Base-by-base conservation (phyloP, 2,113 vertebrate species). In the Microtus oregoni region DNA sequence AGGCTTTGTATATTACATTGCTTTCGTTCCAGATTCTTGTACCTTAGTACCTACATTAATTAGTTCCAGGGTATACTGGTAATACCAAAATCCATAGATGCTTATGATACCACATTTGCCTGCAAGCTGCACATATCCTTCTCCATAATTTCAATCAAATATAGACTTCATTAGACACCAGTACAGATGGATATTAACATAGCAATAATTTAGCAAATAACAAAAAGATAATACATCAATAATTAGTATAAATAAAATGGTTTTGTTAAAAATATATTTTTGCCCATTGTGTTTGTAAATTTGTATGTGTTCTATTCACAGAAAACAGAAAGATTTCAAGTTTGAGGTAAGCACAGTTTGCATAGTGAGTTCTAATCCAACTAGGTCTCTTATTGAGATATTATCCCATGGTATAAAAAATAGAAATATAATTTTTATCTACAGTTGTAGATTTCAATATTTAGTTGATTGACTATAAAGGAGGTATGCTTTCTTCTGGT, bases 21-120 rank as follows among this genome's bases (percentile, higher is more conserved):
- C 20, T 0, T 90, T 94, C 5, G 22, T 63, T 63, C 14, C 28
- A 15, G 15, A 50, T 63, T 10, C 3, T 58, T 67, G 20, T 70
- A 1, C 61, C 13, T 79, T 0, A 28, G 5, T 78, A n/a, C 4
- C 6, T 58, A 1, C 1, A 77, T 4, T 24, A 5, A 47, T 28
- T n/a, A 12, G 7, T n/a, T 88, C 0, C 10, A 47, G 10, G 38
- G 7, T 30, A 13, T 24, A 35, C 41, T 52, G 11, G 22, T 10
- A 2, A 15, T 50, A 32, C 41, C 3, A 38, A 89, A 73, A 52
- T 32, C 0, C 41, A 52, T 2, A 81, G 4, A 30, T 38, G 32
- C 7, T 35, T 70, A 61, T 14, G 30, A 9, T 81, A 30, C 1
- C 20, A 88, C 61, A 50, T 73, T 63, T 82, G 35, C 32, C 38